Percentiles rank a stretch among this genome's conserved stretches.
These are phyloP conservation scores for Barbus barbus DNA, from an alignment of 2,113 vertebrate genomes.

Conservation along the genomic window DNA sequence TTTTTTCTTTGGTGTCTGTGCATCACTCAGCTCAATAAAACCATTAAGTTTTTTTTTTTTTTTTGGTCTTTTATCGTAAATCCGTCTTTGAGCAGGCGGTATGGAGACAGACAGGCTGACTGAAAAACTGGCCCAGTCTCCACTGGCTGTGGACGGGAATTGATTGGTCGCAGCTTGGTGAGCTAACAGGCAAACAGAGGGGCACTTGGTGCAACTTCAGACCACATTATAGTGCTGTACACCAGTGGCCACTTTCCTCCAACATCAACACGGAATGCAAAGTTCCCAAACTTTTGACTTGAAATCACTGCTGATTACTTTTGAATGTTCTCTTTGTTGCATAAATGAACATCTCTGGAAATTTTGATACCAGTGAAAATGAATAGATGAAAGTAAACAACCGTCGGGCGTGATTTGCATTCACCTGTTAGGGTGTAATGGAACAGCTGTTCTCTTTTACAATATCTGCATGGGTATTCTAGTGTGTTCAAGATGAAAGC, in stretches of 20 bases:
- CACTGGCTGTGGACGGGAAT: slow-evolving; percentile 39
- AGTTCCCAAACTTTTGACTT: neutral
- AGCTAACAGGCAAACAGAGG: neutral
- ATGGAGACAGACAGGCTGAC: slow-evolving; percentile 63
- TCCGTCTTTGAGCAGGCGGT: slow-evolving; percentile 53
- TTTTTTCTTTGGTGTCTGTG: slow-evolving; percentile 36
- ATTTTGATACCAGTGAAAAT: slow-evolving; percentile 21
- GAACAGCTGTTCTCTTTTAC: slow-evolving; percentile 69
- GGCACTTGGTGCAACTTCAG: neutral
- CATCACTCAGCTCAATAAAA: slow-evolving; percentile 50
- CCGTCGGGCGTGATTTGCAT: neutral
- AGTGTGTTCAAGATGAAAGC: slow-evolving; percentile 65
- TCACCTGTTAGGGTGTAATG: slow-evolving; percentile 40
- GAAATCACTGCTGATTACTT: neutral
- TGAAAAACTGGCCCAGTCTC: slow-evolving; percentile 40
- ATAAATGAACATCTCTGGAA: slow-evolving; percentile 8
- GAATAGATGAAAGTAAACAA: slow-evolving; percentile 33
- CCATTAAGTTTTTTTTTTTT: slow-evolving; percentile 34
- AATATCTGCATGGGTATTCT: slow-evolving; percentile 60
- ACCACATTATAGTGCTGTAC: neutral
- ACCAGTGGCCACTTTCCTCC: neutral
- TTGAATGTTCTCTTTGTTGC: slow-evolving; percentile 17
- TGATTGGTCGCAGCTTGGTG: slow-evolving; percentile 43
- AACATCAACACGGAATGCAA: neutral
- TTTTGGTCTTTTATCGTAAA: slow-evolving; percentile 59